Percentiles rank a stretch among this genome's conserved stretches.
phyloP scores from a whole-genome alignment of 1,140 invertebrate species.

The Colletes gigas region DNA sequence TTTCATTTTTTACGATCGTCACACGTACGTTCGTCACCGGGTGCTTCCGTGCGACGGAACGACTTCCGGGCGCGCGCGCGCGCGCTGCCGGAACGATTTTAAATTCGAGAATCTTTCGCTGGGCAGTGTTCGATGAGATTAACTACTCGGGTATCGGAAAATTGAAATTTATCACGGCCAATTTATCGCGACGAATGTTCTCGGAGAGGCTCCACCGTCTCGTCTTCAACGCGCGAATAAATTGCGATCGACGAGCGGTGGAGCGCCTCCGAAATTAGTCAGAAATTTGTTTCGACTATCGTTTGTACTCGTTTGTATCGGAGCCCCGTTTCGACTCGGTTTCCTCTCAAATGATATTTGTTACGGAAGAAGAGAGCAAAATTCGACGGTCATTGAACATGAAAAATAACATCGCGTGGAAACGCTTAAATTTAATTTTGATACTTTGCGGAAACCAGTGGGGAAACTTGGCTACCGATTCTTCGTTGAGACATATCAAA shows the following conservation, averaged over 20 bases:
- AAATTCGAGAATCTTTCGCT: slow-evolving; percentile 49
- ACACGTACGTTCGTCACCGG: slow-evolving; percentile 51
- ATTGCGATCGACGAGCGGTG: background rate
- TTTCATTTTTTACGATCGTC: slow-evolving; percentile 37
- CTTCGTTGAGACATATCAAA: slow-evolving; percentile 61
- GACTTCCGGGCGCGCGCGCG: slow-evolving; percentile 54
- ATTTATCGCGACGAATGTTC: background rate
- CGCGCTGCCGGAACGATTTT: slow-evolving; percentile 56
- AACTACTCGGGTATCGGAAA: slow-evolving; percentile 34
- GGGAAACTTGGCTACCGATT: slow-evolving; percentile 12
- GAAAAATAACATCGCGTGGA: too few species aligned
- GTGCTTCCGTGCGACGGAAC: slow-evolving; percentile 64
- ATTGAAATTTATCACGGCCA: background rate
- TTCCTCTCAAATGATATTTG: background rate
- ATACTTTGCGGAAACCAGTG: background rate
- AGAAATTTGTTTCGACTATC: slow-evolving; percentile 29
- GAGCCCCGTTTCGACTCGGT: background rate
- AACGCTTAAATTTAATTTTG: slow-evolving; percentile 22
- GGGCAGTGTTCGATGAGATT: slow-evolving; percentile 64
- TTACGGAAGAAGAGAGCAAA: background rate
- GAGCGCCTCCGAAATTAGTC: background rate
- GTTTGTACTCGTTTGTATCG: slow-evolving; percentile 12
- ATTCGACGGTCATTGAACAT: background rate
- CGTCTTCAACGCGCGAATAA: too few species aligned
- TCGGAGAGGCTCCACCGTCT: background rate